These are phyloP conservation scores for Girardinichthys multiradiatus DNA, from an alignment of 2,113 vertebrate genomes.

Conservation along the genomic window DNA sequence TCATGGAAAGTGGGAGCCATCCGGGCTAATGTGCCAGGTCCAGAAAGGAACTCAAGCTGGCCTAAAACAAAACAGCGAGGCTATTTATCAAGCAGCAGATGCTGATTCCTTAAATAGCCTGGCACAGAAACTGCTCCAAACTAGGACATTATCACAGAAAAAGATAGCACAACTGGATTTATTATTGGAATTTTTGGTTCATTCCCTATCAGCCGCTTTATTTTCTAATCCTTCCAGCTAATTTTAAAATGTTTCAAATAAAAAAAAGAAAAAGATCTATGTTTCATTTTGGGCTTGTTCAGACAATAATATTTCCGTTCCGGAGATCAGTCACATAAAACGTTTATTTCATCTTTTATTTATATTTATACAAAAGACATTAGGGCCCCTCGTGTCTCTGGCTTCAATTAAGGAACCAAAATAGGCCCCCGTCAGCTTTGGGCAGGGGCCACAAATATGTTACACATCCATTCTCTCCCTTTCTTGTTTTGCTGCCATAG, in stretches of 20 bases:
- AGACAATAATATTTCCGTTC: slow-evolving; percentile 52
- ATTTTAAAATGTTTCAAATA: slow-evolving; percentile 20
- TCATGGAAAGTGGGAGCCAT: slow-evolving; percentile 47
- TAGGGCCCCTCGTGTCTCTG: slow-evolving; percentile 82
- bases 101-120: slow-evolving; percentile 82
- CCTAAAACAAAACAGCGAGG: slow-evolving; percentile 78
- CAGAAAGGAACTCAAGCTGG: slow-evolving; percentile 76
- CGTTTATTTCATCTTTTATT: slow-evolving; percentile 74
- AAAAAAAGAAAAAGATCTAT: slow-evolving; percentile 18
- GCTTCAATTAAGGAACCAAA: slow-evolving; percentile 84
- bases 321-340: slow-evolving; percentile 71
- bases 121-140: slow-evolving; percentile 81
- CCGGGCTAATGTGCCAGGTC: slow-evolving; percentile 61
- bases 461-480: slow-evolving; percentile 85
- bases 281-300: slow-evolving; percentile 49
- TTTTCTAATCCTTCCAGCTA: slow-evolving; percentile 22
- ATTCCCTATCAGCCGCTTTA: slow-evolving; percentile 28
- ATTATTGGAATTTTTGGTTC: slow-evolving; percentile 55
- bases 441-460: slow-evolving; percentile 83
- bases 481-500: slow-evolving; percentile 90
- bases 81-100: slow-evolving; percentile 83
- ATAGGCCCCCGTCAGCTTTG: slow-evolving; percentile 79
- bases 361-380: slow-evolving; percentile 81
- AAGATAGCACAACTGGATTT: slow-evolving; percentile 66
- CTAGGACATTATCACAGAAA: slow-evolving; percentile 79